Evolutionary conservation across 2,113 vertebrate species (phyloP).

Genomic region (Craseonycteris thonglongyai): DNA sequence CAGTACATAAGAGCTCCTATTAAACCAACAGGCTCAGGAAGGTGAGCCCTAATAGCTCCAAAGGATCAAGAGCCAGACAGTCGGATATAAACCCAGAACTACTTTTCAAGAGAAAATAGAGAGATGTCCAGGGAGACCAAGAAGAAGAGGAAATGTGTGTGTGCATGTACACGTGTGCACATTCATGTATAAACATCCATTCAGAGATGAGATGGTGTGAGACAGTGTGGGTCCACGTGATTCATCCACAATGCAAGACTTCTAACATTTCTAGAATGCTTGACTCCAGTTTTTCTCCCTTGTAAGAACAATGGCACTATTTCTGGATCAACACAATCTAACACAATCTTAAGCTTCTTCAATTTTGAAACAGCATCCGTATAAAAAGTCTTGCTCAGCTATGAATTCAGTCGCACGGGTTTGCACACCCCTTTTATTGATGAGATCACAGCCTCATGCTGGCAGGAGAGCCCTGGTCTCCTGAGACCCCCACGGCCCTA

Average conservation of each 20-base stretch:
- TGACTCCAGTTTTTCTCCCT: neutral
- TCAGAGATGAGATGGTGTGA: neutral
- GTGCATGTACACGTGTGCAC: rapidly evolving
- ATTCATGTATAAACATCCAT: neutral
- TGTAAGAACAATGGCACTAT: neutral
- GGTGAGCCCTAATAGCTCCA: neutral
- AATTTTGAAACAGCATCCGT: neutral
- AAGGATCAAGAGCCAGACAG: neutral
- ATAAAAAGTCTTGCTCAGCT: neutral
- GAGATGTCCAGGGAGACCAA: neutral
- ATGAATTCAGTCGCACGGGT: neutral
- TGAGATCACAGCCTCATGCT: neutral
- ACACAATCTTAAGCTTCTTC: neutral
- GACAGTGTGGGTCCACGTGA: rapidly evolving
- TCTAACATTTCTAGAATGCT: neutral
- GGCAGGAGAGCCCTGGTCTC: neutral
- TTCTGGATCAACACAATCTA: neutral
- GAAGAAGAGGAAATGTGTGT: neutral
- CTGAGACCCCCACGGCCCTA: neutral
- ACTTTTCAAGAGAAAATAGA: neutral
- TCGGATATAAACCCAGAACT: neutral
- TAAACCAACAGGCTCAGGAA: neutral
- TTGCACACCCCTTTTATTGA: neutral
- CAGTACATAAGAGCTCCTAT: neutral
- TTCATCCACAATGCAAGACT: neutral